Evolutionary conservation across 2,113 vertebrate species (phyloP), one percentile per base, ranked within the genome.

Genomic region (Nothocercus julius): DNA sequence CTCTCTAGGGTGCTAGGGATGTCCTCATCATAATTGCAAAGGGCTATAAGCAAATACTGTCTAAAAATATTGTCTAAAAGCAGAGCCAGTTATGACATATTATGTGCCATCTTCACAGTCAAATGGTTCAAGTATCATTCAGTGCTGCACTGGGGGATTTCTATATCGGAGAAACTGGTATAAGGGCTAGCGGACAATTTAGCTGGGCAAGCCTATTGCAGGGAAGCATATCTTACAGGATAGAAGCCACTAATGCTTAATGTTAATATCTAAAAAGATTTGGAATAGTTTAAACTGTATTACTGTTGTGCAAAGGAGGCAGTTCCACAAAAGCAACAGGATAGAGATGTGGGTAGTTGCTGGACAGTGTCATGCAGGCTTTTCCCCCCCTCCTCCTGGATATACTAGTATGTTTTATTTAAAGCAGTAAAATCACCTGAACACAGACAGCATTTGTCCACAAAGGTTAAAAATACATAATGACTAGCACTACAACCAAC

Each of bases 401-500:
- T 89, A 93, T 87, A 76, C 0, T n/a, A 2, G 75, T 86, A 49
- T 36, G 54, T 13, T 77, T 70, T 74, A 92, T 94, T 91, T 92
- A 89, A n/a, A 73, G 70, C 13, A 90, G 77, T 66, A 87, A 92
- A 92, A 92, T 34, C 58, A 76, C 61, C 44, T 58, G 7, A 82
- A n/a, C 13, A 53, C 44, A 69, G 90, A 84, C 18, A 89, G 58
- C 53, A 85, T 87, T 85, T 94, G 63, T 89, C 90, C 47, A 87
- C 34, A 59, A 77, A 95, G 77, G 90, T 87, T 20, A 82, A 94
- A 91, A 72, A 25, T 82, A 69, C 21, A 82, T 30, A 73, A 87
- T 15, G 16, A 66, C 5, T 4, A 79, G 63, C 25, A 49, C 82
- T 89, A 82, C 19, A 85, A 28, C 25, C 54, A 76, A 68, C 34